phyloP scores from a whole-genome alignment of 2,888 invertebrate species.

The Ectemnius continuus region DNA sequence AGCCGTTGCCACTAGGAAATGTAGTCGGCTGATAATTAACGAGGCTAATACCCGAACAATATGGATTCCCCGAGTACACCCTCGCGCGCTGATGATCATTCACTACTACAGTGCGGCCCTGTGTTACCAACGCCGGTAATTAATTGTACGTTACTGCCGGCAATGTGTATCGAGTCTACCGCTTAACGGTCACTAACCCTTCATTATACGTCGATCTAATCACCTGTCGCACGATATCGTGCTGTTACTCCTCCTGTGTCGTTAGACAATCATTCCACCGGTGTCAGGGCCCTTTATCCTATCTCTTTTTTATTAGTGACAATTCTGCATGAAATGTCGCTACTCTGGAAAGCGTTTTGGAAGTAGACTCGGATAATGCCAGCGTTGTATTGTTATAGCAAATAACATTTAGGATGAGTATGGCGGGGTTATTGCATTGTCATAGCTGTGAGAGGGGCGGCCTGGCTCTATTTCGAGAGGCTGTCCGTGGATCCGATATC shows the following conservation, averaged over 20 bases:
- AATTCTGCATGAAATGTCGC: too few relatives aligned
- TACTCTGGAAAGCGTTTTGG: neutral
- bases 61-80: slow-evolving; percentile 34
- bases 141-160: slow-evolving; percentile 51
- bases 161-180: slow-evolving; percentile 45
- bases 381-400: slow-evolving; percentile 1
- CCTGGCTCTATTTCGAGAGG: neutral
- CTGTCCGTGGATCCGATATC: slow-evolving; percentile 3
- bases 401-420: neutral
- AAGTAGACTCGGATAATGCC: too few relatives aligned
- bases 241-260: neutral
- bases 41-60: slow-evolving; percentile 61
- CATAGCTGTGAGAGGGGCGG: neutral
- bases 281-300: neutral
- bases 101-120: slow-evolving; percentile 29
- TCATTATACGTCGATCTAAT: neutral
- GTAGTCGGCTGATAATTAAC: slow-evolving; percentile 53
- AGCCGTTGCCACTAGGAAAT: neutral
- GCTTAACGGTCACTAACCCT: slow-evolving; percentile 23
- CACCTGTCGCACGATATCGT: too few relatives aligned
- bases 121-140: slow-evolving; percentile 43
- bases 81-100: slow-evolving; percentile 41
- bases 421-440: slow-evolving; percentile 7
- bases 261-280: neutral
- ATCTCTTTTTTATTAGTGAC: neutral